Percentiles rank a stretch among this genome's conserved stretches.
These are phyloP conservation scores for Pararge aegeria DNA, from an alignment of 1,140 invertebrate genomes.

Conservation along the genomic window DNA sequence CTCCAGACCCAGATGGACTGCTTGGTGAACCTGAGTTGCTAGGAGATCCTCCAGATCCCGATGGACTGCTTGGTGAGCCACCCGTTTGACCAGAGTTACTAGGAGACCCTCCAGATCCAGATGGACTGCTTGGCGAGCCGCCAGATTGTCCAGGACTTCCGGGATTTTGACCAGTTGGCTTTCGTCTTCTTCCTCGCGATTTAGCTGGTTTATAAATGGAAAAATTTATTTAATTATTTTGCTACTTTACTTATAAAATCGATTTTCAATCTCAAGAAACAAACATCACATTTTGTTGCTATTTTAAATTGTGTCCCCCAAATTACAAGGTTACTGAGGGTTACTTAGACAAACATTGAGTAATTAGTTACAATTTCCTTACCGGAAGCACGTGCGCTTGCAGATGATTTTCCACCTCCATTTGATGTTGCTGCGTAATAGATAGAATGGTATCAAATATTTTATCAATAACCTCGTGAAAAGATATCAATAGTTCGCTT, in stretches of 20 bases:
- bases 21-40: not conserved
- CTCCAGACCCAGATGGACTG: not conserved
- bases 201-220: too few relatives aligned
- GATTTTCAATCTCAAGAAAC: too few relatives aligned
- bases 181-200: too few relatives aligned
- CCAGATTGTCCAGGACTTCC: not conserved
- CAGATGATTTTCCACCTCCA: not conserved
- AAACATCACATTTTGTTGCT: too few relatives aligned
- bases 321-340: too few relatives aligned
- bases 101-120: not conserved
- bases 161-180: not conserved
- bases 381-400: constrained; percentile 1
- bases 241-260: too few relatives aligned
- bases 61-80: not conserved
- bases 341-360: too few relatives aligned
- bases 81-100: not conserved
- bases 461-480: too few relatives aligned
- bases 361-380: not conserved
- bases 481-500: too few relatives aligned
- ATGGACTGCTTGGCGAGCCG: not conserved
- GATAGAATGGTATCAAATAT: too few relatives aligned
- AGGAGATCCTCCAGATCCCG: not conserved
- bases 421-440: not conserved
- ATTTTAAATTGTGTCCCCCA: too few relatives aligned
- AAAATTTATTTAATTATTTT: too few relatives aligned